Base-by-base conservation (phyloP, 2,888 invertebrate genomes). In the Portevinia maculata region DNA sequence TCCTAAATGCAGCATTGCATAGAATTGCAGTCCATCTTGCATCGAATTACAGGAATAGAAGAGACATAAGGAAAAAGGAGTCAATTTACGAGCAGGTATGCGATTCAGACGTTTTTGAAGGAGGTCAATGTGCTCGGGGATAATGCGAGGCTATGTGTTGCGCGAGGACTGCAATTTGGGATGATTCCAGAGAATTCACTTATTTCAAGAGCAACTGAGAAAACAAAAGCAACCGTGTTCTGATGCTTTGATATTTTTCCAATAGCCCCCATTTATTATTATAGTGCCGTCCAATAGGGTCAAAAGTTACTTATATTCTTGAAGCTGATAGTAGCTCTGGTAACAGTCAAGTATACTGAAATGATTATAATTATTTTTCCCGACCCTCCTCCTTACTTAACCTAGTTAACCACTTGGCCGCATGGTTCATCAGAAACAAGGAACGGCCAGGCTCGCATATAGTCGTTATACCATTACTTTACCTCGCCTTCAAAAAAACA, bases 21-120 rank as follows among this genome's bases (percentile, higher is more conserved):
- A 60, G 70, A 76, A 81, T 81, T 76, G 81, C 81, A 83, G 71
- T 83, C 65, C 81, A 78, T 83, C 81, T 76, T 71, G 81, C 65
- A 32, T 64, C 28, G 48, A 30, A 39, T 24, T 55, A 7, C 13
- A 44, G 4, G 30, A 21, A 52, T 21, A 15, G 37, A 57, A 7
- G 24, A 34, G 19, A 24, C 37, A 19, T 7, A 64, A 48, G 50
- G 30, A 59, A 50, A 65, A 67, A 19, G n/a, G 55, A 73, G 55
- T 69, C 74, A 69, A 59, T 69, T 44, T 53, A 32, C 3, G 44
- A 8, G 69, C 75, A 81, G 79, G 79, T 81, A 81, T 28, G 32
- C 44, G 52, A 53, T 53, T 19, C 55, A 11, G 28, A 13, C 7
- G 13, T 21, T 32, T 59, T 17, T 17, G 9, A 57, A 59, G 37